These are phyloP conservation scores for Cuniculus paca DNA, from an alignment of 2,797 vertebrate genomes.

Conservation along the genomic window DNA sequence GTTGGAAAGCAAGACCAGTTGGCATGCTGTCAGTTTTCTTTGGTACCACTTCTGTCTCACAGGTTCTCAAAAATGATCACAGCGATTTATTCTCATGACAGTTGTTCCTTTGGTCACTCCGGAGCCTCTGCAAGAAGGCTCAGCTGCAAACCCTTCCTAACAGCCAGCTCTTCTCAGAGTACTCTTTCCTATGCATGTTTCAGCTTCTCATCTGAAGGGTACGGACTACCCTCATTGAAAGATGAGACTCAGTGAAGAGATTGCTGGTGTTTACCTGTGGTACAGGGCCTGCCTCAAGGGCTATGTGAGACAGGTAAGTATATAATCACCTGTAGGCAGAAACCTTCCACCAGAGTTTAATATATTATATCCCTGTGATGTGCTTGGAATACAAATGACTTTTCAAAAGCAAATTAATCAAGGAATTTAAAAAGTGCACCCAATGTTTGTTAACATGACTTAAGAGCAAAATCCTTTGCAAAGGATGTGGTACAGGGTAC, in stretches of 20 bases:
- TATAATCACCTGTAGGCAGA: not conserved
- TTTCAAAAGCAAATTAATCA: not conserved
- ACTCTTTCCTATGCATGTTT: not conserved
- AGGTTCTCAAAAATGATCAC: not conserved
- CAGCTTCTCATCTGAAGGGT: not conserved
- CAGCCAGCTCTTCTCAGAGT: not conserved
- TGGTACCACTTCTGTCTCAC: not conserved
- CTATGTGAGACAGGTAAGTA: not conserved
- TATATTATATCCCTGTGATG: not conserved
- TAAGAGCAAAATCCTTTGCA: not conserved
- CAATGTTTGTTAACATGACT: constrained; percentile 20
- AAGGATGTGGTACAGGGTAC: not conserved
- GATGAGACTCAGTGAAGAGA: not conserved
- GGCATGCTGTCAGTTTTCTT: not conserved
- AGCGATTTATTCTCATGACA: not conserved
- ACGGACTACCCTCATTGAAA: not conserved
- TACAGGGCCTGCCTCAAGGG: not conserved
- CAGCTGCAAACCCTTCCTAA: not conserved
- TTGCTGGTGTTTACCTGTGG: not conserved
- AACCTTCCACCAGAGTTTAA: not conserved
- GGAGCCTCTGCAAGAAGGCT: not conserved
- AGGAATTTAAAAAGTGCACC: not conserved
- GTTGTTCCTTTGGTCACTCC: not conserved
- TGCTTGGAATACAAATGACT: not conserved
- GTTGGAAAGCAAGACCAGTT: not conserved